phyloP scores from a whole-genome alignment of 1,140 invertebrate genomes.

The Oncopeltus fasciatus region DNA sequence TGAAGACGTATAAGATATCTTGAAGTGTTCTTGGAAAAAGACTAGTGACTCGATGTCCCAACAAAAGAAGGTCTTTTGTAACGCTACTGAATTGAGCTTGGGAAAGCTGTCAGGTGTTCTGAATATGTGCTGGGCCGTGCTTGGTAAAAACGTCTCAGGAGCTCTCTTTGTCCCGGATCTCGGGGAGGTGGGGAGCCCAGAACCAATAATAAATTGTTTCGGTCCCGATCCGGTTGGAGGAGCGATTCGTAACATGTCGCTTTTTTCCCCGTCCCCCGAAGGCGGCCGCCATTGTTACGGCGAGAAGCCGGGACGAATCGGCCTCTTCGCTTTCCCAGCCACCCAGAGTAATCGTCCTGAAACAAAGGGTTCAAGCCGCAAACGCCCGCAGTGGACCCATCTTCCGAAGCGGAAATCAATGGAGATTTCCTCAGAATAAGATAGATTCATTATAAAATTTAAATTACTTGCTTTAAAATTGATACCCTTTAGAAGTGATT shows the following conservation, averaged over 20 bases:
- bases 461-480: too few relatives aligned
- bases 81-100: conserved; percentile 4
- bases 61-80: conserved; percentile 1
- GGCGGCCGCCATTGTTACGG: conserved; percentile 14
- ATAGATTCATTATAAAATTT: too few relatives aligned
- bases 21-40: conserved; percentile 3
- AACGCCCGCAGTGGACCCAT: too few relatives aligned
- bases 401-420: too few relatives aligned
- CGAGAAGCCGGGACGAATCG: conserved; percentile 4
- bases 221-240: conserved; percentile 13
- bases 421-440: too few relatives aligned
- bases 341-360: neutral
- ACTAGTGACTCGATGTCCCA: neutral
- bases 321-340: conserved; percentile 11
- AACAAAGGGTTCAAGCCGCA: conserved; percentile 4
- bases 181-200: conserved; percentile 3
- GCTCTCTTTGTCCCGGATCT: neutral
- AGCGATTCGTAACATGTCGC: conserved; percentile 18
- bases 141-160: conserved; percentile 13
- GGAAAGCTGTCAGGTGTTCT: conserved; percentile 11
- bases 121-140: conserved; percentile 17
- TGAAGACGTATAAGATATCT: neutral
- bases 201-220: conserved; percentile 19
- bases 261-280: conserved; percentile 9
- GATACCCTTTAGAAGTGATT: too few relatives aligned